Evolutionary conservation across 1,140 invertebrate species (phyloP), one percentile per base, ranked within the genome.

Genomic region (Saccostrea glomerata): DNA sequence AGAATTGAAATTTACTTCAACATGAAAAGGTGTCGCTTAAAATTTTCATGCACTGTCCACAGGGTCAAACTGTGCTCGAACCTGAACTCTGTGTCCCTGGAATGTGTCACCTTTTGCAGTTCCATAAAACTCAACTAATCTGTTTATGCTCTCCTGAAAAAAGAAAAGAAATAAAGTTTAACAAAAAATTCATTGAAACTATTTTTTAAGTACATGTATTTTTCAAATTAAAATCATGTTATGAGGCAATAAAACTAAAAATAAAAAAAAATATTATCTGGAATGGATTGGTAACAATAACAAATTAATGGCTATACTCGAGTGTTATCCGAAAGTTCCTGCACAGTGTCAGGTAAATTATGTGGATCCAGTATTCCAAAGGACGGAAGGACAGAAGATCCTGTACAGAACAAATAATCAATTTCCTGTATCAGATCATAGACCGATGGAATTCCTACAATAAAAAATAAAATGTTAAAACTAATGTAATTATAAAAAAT

Each of bases 361-460:
- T 20, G 25, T 6, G 89, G 89, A 56, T 89, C 90, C 13, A 90
- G 47, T 9, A 89, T 36, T 54, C 86, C 86, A 86, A 90, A 89
- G 12, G 90, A 82, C 12, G 86, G 15, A 20, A 90, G 83, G 9
- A 90, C 87, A 47, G 85, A 47, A 20, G 86, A 63, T 2, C 70
- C 73, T 55, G 55, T 60, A n/a, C 25, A 82, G 55, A 90, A 87
- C 12, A 88, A 86, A 82, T 89, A 84, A 11, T 87, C 63, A 60
- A 90, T 88, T 82, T 90, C 85, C 55, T 60, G 47, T 17, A 87
- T 77, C 13, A 90, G 85, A 60, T 36, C 11, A 23, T 70, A 25
- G 7, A 89, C 63, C 11, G 86, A 55, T 20, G 86, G 84, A n/a
- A 87, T 82, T 56, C 70, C 70, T 83, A 11, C 9, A 30, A 54